A percentile compares a stretch with the other conserved stretches of the same genome.
Conservation (phyloP, 2,888 invertebrate genomes). For the Drosophila sordidapex region DNA sequence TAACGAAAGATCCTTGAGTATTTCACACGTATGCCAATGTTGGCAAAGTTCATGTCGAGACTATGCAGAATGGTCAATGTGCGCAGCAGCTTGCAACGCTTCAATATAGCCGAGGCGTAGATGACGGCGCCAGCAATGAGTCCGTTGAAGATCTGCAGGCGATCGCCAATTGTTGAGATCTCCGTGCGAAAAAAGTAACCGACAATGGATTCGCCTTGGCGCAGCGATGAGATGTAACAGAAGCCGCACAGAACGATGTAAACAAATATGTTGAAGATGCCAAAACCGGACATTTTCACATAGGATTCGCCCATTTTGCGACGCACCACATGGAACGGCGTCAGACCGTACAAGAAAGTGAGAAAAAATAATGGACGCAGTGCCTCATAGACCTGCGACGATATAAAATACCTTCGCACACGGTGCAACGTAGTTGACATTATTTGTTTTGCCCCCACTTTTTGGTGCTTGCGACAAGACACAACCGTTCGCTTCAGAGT, state of each 20-base stretch:
- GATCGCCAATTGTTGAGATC: conserved; percentile 82
- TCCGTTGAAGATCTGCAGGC: conserved; percentile 81
- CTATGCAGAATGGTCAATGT: conserved; percentile 75
- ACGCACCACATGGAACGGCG: conserved; percentile 80
- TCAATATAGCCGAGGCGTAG: conserved; percentile 77
- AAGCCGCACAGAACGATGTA: conserved; percentile 69
- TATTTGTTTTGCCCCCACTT: background rate
- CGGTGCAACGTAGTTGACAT: conserved; percentile 61
- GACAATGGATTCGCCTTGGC: conserved; percentile 81
- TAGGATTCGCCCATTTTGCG: conserved; percentile 74
- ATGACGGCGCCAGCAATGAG: conserved; percentile 81
- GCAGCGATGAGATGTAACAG: conserved; percentile 71
- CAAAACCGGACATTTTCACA: conserved; percentile 71
- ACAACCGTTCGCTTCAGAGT: conserved; percentile 42
- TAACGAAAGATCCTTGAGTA: conserved; percentile 82
- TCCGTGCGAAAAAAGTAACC: conserved; percentile 83
- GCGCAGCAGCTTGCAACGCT: conserved; percentile 75
- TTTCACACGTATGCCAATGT: conserved; percentile 81
- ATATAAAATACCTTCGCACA: conserved; percentile 80
- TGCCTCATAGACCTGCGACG: conserved; percentile 83
- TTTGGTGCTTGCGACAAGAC: conserved; percentile 1
- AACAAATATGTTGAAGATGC: conserved; percentile 70
- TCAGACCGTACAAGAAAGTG: conserved; percentile 82
- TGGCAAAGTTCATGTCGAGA: conserved; percentile 79
- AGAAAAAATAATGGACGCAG: conserved; percentile 80